Conservation (phyloP, 2,888 invertebrate genomes). For the Erebia aethiops region DNA sequence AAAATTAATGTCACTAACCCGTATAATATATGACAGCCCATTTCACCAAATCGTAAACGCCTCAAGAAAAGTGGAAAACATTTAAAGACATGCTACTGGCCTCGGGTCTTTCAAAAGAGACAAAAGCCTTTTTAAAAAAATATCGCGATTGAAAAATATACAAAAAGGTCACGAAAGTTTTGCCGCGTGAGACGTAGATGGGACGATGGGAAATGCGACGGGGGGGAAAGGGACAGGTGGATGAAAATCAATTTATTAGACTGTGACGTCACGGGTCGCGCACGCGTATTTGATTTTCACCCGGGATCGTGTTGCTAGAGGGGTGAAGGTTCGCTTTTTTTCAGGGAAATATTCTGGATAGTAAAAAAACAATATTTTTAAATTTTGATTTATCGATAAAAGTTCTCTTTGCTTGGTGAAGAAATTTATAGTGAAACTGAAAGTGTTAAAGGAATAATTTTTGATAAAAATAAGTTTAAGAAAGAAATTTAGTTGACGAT, state of each 20-base stretch:
- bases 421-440: no score
- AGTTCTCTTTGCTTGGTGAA: no score
- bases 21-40: slow-evolving; percentile 34
- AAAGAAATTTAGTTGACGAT: no score
- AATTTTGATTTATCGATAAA: no score
- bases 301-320: slow-evolving; percentile 72
- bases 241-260: slow-evolving; percentile 84
- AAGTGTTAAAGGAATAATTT: no score
- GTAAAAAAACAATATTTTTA: no score
- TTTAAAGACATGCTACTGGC: slow-evolving; percentile 58
- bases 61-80: slow-evolving; percentile 44
- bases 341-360: slow-evolving; percentile 14
- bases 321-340: slow-evolving; percentile 40
- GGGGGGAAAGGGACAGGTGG: slow-evolving; percentile 58
- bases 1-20: slow-evolving; percentile 34
- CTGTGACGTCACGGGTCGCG: slow-evolving; percentile 78
- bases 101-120: slow-evolving; percentile 69
- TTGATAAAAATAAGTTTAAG: no score
- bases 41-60: slow-evolving; percentile 40
- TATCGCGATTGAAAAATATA: slow-evolving; percentile 72
- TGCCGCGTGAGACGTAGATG: slow-evolving; percentile 62
- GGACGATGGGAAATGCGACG: slow-evolving; percentile 42
- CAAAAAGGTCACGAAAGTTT: slow-evolving; percentile 76
- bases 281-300: slow-evolving; percentile 66
- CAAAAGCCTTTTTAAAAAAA: slow-evolving; percentile 71